A percentile compares a stretch with the other conserved stretches of the same genome.
Evolutionary conservation across 1,140 invertebrate genomes (phyloP).

Genomic region (Frieseomelitta varia): DNA sequence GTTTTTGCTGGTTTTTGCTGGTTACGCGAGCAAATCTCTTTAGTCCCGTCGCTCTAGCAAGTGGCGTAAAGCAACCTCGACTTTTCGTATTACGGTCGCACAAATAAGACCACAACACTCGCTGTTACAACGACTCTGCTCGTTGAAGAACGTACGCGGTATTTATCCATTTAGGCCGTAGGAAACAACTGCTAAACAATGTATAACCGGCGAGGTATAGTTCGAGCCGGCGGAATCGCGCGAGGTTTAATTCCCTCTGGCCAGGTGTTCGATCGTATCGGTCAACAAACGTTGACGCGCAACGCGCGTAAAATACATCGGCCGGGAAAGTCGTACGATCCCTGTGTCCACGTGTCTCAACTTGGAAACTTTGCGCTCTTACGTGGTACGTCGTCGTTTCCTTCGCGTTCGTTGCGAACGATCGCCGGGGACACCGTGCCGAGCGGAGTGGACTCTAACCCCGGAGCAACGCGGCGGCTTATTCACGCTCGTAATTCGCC

Average conservation of each 20-base stretch:
- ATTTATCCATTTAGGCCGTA: not conserved
- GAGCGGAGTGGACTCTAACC: too few relatives aligned
- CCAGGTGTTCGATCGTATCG: constrained; percentile 21
- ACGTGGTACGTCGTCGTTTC: not conserved
- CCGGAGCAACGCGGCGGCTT: not conserved
- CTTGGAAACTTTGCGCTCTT: not conserved
- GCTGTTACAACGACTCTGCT: too few relatives aligned
- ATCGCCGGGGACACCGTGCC: too few relatives aligned
- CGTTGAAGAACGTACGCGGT: not conserved
- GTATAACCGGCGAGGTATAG: not conserved
- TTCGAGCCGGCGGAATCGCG: not conserved
- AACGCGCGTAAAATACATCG: constrained; percentile 1
- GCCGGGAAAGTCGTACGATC: not conserved
- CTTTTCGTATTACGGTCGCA: too few relatives aligned
- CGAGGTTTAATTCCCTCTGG: not conserved
- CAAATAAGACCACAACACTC: not conserved
- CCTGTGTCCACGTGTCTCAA: not conserved
- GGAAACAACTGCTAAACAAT: not conserved
- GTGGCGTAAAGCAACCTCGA: not conserved
- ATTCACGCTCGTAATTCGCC: constrained; percentile 20
- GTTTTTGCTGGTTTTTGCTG: not conserved
- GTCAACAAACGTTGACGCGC: not conserved
- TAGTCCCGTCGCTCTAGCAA: too few relatives aligned
- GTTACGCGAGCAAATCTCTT: not conserved
- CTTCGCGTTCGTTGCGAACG: not conserved